Percentiles rank a stretch among this genome's conserved stretches.
phyloP scores from a whole-genome alignment of 2,113 vertebrate species.

The Pteruthius melanotis region DNA sequence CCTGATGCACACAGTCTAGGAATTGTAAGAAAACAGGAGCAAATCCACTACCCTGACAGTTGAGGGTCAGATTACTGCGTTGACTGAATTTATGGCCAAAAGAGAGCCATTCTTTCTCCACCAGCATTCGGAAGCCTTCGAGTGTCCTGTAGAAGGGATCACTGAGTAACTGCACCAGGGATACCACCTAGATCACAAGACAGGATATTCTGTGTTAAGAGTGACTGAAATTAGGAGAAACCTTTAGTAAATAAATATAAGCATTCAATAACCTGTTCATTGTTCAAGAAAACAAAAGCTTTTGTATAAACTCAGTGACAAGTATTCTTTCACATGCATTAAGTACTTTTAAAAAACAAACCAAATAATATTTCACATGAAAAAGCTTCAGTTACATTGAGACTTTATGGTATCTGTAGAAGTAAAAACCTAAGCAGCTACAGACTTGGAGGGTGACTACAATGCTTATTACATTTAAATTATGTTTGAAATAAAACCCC shows the following conservation, averaged over 20 bases:
- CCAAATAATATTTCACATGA: not conserved
- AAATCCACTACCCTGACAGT: constrained; percentile 91
- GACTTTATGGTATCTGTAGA: not conserved
- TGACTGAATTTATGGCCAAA: constrained; percentile 98
- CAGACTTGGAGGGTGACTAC: not conserved
- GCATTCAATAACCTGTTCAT: not conserved
- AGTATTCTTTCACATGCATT: not conserved
- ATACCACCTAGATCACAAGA: constrained; percentile 82
- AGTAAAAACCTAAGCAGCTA: not conserved
- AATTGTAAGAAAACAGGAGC: constrained; percentile 94
- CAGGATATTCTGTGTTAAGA: constrained; percentile 20
- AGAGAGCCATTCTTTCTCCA: constrained; percentile 98
- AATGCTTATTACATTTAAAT: not conserved
- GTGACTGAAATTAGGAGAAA: not conserved
- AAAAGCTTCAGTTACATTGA: not conserved
- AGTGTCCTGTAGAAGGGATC: constrained; percentile 96
- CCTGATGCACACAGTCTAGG: constrained; percentile 97
- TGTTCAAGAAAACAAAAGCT: not conserved
- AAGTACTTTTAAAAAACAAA: not conserved
- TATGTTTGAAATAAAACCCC: not conserved
- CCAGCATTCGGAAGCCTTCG: constrained; percentile 92
- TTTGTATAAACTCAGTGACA: not conserved
- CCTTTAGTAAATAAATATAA: not conserved
- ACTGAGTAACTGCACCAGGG: constrained; percentile 90
- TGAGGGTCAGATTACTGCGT: constrained; percentile 87